Evolutionary conservation across 2,113 vertebrate genomes (phyloP).

Genomic region (Todiramphus saurophagus): DNA sequence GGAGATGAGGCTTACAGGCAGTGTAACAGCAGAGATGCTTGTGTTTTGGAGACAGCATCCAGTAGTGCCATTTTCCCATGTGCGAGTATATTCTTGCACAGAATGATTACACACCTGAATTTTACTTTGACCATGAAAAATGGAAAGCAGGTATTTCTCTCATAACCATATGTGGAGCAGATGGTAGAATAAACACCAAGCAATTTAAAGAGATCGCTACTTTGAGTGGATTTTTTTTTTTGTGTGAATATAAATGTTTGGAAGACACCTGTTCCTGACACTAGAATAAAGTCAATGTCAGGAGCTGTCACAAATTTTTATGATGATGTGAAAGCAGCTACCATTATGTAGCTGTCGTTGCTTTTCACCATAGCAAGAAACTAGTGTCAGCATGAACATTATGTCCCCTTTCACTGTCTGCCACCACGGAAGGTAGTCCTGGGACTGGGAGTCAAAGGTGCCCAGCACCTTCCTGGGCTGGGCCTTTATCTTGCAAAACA

Average conservation of each 20-base stretch:
- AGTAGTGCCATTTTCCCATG: background rate
- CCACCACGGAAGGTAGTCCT: background rate
- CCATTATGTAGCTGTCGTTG: background rate
- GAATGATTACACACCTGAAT: background rate
- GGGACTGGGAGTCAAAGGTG: background rate
- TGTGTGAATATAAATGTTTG: background rate
- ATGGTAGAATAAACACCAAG: background rate
- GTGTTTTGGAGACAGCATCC: background rate
- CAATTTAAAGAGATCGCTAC: background rate
- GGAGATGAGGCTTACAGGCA: background rate
- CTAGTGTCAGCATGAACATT: background rate
- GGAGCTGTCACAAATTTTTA: background rate
- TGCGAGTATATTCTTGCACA: background rate
- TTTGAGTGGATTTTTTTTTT: background rate
- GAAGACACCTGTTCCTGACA: conserved; percentile 4
- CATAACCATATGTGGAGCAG: background rate
- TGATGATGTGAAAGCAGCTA: background rate
- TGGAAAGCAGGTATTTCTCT: background rate
- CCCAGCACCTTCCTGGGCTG: background rate
- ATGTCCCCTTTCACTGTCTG: background rate
- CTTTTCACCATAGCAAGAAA: background rate
- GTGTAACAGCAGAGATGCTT: background rate
- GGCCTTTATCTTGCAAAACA: background rate
- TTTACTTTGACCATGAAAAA: background rate
- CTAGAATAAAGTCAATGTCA: background rate